Evolutionary conservation across 2,888 invertebrate species (phyloP), one percentile per base, ranked within the genome.

Genomic region (Conomelus anceps): DNA sequence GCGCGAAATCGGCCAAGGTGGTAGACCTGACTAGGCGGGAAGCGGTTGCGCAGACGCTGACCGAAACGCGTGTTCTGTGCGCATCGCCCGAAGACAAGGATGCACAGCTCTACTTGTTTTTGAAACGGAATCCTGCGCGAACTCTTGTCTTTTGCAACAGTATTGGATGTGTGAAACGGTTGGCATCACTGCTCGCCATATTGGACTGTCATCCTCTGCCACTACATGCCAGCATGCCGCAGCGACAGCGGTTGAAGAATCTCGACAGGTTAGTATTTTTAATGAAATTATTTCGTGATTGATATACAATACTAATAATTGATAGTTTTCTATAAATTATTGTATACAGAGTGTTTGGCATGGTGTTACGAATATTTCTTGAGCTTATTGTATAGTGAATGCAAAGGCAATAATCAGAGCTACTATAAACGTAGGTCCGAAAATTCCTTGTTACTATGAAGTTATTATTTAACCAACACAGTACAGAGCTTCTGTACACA

Each of bases 121-220:
- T 96, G 89, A 95, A 96, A 92, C 95, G 95, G 85, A 97, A 99
- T 93, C 96, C 96, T 0, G 99, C 99, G 0, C 94, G 99, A 88
- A 98, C 98, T 0, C 95, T 99, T 41, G 97, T 99, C 84, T 99
- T 99, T 93, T 98, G 96, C 92, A 98, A 97, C 94, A 98, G 97
- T 88, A 99, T 99, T 89, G 98, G 98, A 90, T 98, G 98, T 93
- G 98, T 99, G 0, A 96, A 97, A 92, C 95, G 99, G 23, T 92
- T 96, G 29, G 93, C 94, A 34, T 94, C 94, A 84, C 92, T 95
- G 11, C 93, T 95, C 88, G 91, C 91, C 13, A 88, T 92, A n/a
- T 90, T 92, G 1, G 88, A 90, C 20, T 97, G 96, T 91, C 94
- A 95, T 89, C 96, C 98, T 0, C 93, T 97, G 86, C 96, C 97